Evolutionary conservation across 2,888 invertebrate genomes (phyloP).

Genomic region (Polydrusus cervinus): DNA sequence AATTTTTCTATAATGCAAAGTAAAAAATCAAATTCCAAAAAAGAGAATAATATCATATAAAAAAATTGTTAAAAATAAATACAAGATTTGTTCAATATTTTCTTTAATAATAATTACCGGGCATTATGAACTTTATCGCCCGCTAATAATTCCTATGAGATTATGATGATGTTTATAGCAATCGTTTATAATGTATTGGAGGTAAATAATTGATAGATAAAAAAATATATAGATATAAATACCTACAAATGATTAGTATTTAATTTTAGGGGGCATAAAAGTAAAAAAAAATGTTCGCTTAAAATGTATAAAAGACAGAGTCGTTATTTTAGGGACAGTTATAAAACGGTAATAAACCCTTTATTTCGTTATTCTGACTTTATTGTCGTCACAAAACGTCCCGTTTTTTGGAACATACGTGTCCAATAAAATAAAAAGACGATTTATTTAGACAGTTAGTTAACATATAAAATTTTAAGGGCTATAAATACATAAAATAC

Average conservation of each 20-base stretch:
- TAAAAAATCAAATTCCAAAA: no score
- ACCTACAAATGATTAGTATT: neutral
- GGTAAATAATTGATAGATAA: no score
- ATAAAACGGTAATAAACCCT: slow-evolving; percentile 5
- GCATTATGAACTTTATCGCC: no score
- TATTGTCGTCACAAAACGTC: neutral
- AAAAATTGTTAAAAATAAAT: no score
- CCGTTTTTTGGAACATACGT: slow-evolving; percentile 2
- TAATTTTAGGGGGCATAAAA: neutral
- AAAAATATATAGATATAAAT: neutral
- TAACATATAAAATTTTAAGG: neutral
- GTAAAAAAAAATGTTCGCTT: neutral
- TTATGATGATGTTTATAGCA: no score
- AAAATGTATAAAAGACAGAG: slow-evolving; percentile 4
- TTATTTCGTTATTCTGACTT: slow-evolving; percentile 3
- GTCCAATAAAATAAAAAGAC: neutral
- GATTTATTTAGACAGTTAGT: neutral
- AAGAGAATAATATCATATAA: no score
- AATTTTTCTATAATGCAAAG: no score
- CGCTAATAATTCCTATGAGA: no score
- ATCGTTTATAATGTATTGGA: no score
- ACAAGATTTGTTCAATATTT: no score
- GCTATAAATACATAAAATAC: neutral
- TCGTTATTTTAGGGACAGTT: neutral
- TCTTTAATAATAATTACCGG: no score